These are phyloP conservation scores for Zeus faber DNA, from an alignment of 2,113 vertebrate species.

Conservation along the genomic window DNA sequence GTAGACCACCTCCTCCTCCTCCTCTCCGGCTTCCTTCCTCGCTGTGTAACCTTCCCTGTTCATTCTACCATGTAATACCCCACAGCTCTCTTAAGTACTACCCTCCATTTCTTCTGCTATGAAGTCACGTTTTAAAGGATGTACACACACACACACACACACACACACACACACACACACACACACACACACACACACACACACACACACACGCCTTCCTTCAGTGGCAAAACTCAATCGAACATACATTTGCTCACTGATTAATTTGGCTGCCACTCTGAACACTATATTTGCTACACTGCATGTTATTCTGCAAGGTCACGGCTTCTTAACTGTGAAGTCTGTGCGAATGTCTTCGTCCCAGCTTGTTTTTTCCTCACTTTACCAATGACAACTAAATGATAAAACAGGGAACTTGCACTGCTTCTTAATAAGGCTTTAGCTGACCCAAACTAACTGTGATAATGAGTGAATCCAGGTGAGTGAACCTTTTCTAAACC, in stretches of 20 bases:
- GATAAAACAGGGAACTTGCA: conserved; percentile 49
- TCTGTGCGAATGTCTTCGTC: conserved; percentile 38
- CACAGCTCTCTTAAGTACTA: conserved; percentile 27
- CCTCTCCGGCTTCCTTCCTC: conserved; percentile 3
- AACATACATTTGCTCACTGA: conserved; percentile 43
- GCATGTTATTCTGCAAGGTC: conserved; percentile 34
- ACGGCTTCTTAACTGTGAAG: conserved; percentile 36
- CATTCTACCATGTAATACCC: conserved; percentile 25
- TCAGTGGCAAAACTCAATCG: conserved; percentile 29
- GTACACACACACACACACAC: conserved; percentile 15
- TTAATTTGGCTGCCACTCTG: conserved; percentile 53
- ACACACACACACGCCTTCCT: conserved; percentile 23
- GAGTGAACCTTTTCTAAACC: conserved; percentile 45
- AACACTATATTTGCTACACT: conserved; percentile 30
- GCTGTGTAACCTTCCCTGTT: conserved; percentile 15
- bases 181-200: conserved; percentile 14
- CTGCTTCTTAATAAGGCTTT: conserved; percentile 57
- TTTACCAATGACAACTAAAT: conserved; percentile 34
- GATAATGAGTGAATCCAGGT: conserved; percentile 53
- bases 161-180: conserved; percentile 15
- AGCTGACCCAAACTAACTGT: conserved; percentile 55
- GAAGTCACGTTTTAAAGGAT: conserved; percentile 31
- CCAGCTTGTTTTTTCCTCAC: conserved; percentile 36
- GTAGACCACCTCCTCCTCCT: conserved; percentile 1
- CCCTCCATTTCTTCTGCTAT: conserved; percentile 18